These are phyloP conservation scores for Aphis gossypii DNA, from an alignment of 1,140 invertebrate genomes.

Conservation along the genomic window DNA sequence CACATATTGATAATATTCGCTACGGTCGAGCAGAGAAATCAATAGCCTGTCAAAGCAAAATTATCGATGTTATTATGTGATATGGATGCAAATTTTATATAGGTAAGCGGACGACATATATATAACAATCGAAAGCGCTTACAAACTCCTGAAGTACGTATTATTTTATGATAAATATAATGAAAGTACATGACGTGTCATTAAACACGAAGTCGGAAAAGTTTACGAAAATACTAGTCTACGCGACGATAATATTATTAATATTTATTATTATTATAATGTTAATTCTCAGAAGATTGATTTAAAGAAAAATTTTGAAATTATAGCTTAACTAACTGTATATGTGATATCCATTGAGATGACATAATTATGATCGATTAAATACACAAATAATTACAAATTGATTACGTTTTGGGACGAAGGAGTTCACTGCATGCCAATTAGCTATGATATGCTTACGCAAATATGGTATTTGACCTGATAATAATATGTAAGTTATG, in stretches of 20 bases:
- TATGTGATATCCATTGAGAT: neutral
- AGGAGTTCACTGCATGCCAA: neutral
- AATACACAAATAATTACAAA: neutral
- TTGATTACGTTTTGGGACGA: neutral
- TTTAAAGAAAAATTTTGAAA: neutral
- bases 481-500: neutral
- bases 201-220: neutral
- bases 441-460: neutral
- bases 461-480: no score
- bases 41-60: neutral
- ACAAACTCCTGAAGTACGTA: neutral
- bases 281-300: neutral
- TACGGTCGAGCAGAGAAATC: neutral
- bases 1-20: neutral
- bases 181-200: neutral
- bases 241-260: neutral
- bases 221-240: neutral
- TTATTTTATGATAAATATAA: neutral
- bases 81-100: neutral
- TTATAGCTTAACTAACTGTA: neutral
- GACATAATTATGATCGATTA: neutral
- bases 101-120: neutral
- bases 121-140: neutral
- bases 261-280: neutral
- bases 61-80: neutral